phyloP scores from a whole-genome alignment of 2,888 invertebrate species.

The Synanthedon myopaeformis region DNA sequence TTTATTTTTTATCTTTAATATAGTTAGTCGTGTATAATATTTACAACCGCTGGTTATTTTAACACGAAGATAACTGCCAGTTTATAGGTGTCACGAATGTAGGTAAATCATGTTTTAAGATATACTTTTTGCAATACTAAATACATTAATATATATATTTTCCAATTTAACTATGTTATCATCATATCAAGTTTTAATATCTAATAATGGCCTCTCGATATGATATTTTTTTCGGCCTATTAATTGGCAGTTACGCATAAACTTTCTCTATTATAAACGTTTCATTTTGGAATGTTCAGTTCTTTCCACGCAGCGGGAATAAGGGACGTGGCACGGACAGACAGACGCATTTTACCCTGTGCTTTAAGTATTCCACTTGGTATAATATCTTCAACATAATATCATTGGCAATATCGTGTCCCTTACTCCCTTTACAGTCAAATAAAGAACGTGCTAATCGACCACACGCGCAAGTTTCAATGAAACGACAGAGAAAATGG shows the following conservation, averaged over 20 bases:
- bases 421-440: slow-evolving; percentile 57
- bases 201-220: neutral
- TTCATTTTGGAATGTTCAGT: slow-evolving; percentile 57
- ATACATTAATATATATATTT: neutral
- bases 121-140: neutral
- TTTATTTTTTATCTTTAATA: slow-evolving; percentile 62
- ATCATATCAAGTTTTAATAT: neutral
- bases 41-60: slow-evolving; percentile 52
- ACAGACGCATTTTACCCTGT: slow-evolving; percentile 61
- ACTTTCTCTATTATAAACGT: slow-evolving; percentile 43
- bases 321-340: slow-evolving; percentile 61
- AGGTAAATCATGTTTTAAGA: neutral
- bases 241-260: slow-evolving; percentile 51
- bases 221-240: slow-evolving; percentile 14
- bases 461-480: slow-evolving; percentile 33
- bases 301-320: slow-evolving; percentile 55
- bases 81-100: slow-evolving; percentile 23
- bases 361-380: slow-evolving; percentile 56
- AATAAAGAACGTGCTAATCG: slow-evolving; percentile 44
- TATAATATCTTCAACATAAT: slow-evolving; percentile 47
- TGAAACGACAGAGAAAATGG: slow-evolving; percentile 17
- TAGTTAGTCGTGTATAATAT: slow-evolving; percentile 61
- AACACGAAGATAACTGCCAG: slow-evolving; percentile 51
- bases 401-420: slow-evolving; percentile 55
- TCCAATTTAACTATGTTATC: neutral